phyloP scores from a whole-genome alignment of 2,113 vertebrate genomes.

The Notarius quadriscutis region DNA sequence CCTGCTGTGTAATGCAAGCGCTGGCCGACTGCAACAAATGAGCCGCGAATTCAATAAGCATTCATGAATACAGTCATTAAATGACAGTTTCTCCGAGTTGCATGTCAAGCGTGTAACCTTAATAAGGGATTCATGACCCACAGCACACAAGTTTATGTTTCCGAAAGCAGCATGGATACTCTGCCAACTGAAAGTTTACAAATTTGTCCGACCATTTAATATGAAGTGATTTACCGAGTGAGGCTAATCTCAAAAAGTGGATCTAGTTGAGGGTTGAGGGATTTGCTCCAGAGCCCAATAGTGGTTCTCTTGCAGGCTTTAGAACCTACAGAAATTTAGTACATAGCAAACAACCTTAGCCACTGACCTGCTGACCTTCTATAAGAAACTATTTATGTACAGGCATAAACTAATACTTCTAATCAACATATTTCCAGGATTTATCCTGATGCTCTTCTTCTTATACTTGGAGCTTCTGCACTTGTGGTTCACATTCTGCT shows the following conservation, averaged over 20 bases:
- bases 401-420: background rate
- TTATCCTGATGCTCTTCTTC: background rate
- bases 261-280: background rate
- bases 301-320: background rate
- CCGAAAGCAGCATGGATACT: background rate
- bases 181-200: background rate
- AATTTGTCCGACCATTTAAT: background rate
- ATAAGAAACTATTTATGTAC: background rate
- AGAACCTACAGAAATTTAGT: background rate
- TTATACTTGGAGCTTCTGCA: background rate
- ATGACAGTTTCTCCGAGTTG: conserved; percentile 27
- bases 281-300: background rate
- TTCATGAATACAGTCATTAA: conserved; percentile 40
- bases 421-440: background rate
- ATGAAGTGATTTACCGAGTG: background rate
- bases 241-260: background rate
- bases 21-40: conserved; percentile 31
- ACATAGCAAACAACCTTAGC: background rate
- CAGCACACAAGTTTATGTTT: background rate
- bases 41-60: conserved; percentile 42
- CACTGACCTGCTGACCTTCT: background rate
- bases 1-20: conserved; percentile 4
- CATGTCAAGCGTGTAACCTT: conserved; percentile 30
- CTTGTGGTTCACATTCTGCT: background rate
- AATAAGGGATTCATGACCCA: conserved; percentile 22